Evolutionary conservation across 2,797 vertebrate genomes (phyloP).

Genomic region (Pristis pectinata): DNA sequence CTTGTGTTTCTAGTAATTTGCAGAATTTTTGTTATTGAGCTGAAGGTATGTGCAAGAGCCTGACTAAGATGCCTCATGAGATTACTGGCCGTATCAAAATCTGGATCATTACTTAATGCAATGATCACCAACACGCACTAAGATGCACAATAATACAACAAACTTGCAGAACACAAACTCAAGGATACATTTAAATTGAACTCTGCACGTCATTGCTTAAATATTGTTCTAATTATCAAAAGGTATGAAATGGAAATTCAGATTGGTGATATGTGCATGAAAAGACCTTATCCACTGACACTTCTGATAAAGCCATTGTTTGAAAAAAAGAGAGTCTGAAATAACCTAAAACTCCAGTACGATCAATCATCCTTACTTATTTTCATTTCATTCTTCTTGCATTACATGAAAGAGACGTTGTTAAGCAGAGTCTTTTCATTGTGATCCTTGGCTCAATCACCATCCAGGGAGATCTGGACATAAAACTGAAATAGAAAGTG

Average conservation of each 20-base stretch:
- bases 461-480: background rate
- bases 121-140: background rate
- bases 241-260: background rate
- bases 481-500: background rate
- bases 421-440: constrained; percentile 7
- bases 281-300: background rate
- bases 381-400: background rate
- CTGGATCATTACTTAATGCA: background rate
- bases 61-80: background rate
- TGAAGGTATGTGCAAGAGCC: background rate
- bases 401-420: background rate
- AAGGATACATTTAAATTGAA: background rate
- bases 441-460: background rate
- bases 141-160: background rate
- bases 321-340: background rate
- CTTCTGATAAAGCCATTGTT: background rate
- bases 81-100: background rate
- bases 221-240: background rate
- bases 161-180: background rate
- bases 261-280: background rate
- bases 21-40: background rate
- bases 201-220: background rate
- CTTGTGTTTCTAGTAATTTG: too few species aligned
- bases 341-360: background rate
- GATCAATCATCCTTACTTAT: background rate